A percentile compares a stretch with the other conserved stretches of the same genome.
These are phyloP conservation scores for Dynastes tityus DNA, from an alignment of 2,888 invertebrate genomes.

Conservation along the genomic window DNA sequence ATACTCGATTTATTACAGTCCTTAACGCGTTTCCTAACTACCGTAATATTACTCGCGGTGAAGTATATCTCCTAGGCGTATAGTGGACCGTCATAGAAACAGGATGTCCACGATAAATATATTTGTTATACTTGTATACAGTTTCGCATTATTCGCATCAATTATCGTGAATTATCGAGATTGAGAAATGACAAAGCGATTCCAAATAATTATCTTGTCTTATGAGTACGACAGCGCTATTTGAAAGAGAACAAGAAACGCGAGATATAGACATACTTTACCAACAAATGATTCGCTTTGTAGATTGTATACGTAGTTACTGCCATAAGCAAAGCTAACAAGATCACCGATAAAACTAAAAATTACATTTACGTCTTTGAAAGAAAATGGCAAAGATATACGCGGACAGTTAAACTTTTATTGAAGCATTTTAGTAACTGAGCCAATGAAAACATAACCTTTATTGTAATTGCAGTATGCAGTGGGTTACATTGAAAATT, in stretches of 20 bases:
- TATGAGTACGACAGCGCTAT: conserved; percentile 7
- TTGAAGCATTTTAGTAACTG: too few species aligned
- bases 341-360: too few species aligned
- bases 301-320: too few species aligned
- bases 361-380: too few species aligned
- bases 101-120: conserved; percentile 38
- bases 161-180: conserved; percentile 20
- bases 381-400: too few species aligned
- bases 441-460: too few species aligned
- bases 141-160: conserved; percentile 10
- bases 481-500: too few species aligned
- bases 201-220: conserved; percentile 18
- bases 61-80: conserved; percentile 22
- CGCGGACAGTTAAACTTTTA: too few species aligned
- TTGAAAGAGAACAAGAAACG: background rate
- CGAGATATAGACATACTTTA: too few species aligned
- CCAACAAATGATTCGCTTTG: too few species aligned
- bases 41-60: conserved; percentile 49
- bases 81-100: conserved; percentile 16
- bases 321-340: too few species aligned
- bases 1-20: conserved; percentile 54
- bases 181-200: conserved; percentile 6
- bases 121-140: conserved; percentile 10
- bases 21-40: conserved; percentile 53
- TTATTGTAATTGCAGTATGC: too few species aligned